Evolutionary conservation across 1,140 invertebrate genomes (phyloP).

Genomic region (Sweltsa coloradensis): DNA sequence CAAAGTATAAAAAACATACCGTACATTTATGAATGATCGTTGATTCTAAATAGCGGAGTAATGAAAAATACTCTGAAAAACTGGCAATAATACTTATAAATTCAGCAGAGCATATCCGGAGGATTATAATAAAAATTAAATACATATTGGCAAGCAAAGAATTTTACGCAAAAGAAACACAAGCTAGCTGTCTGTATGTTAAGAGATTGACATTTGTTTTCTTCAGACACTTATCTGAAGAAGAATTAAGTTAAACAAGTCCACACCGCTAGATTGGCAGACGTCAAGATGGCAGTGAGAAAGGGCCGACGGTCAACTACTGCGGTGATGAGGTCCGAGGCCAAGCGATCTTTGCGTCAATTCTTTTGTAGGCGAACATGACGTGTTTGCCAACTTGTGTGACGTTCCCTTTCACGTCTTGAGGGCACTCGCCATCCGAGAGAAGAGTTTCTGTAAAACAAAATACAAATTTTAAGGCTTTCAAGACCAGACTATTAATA

Average conservation of each 20-base stretch:
- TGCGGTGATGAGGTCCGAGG: slow-evolving; percentile 45
- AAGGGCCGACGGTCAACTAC: too few species aligned
- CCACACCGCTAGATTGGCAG: too few species aligned
- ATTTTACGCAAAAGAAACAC: background rate
- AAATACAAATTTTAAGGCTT: slow-evolving; percentile 19
- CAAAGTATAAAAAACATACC: too few species aligned
- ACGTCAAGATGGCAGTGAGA: too few species aligned
- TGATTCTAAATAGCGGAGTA: too few species aligned
- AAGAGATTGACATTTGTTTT: background rate
- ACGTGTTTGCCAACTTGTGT: slow-evolving; percentile 61
- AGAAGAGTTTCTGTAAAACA: slow-evolving; percentile 72
- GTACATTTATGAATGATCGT: too few species aligned
- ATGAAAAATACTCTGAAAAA: too few species aligned
- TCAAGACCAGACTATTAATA: slow-evolving; percentile 1
- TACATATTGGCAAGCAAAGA: background rate
- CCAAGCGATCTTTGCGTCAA: slow-evolving; percentile 95
- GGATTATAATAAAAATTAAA: background rate
- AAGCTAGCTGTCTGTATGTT: background rate
- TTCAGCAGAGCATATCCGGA: too few species aligned
- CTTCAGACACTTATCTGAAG: background rate
- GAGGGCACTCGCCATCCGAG: slow-evolving; percentile 79
- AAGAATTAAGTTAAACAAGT: too few species aligned
- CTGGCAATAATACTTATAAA: too few species aligned
- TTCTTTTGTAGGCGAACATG: slow-evolving; percentile 86
- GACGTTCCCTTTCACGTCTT: slow-evolving; percentile 57